A percentile compares a stretch with the other conserved stretches of the same genome.
These are phyloP conservation scores for Holothuria scabra DNA, from an alignment of 53 echinoderm and acorn worm species.

Conservation along the genomic window DNA sequence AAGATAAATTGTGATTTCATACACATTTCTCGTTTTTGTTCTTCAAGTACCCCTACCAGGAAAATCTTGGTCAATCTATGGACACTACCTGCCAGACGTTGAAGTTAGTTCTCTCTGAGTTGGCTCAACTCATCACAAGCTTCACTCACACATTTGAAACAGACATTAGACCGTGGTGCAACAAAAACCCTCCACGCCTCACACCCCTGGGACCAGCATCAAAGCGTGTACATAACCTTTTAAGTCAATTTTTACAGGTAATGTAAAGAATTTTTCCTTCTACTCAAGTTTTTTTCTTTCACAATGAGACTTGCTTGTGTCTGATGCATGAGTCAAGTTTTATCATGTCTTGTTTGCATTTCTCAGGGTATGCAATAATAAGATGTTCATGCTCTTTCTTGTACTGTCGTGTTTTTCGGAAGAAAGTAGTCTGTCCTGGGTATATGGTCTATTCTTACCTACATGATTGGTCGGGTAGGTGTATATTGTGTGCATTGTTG, in stretches of 20 bases:
- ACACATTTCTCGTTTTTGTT: neutral
- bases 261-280: neutral
- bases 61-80: slow-evolving; percentile 48
- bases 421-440: too few species aligned
- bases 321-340: too few species aligned
- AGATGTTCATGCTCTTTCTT: too few species aligned
- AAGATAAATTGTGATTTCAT: neutral
- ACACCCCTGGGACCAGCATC: slow-evolving; percentile 87
- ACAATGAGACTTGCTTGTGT: too few species aligned
- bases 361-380: too few species aligned
- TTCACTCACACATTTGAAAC: slow-evolving; percentile 94
- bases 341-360: too few species aligned
- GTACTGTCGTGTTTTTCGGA: too few species aligned
- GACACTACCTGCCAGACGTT: slow-evolving; percentile 82
- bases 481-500: too few species aligned
- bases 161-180: slow-evolving; percentile 95
- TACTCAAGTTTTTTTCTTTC: too few species aligned
- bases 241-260: slow-evolving; percentile 80
- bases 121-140: slow-evolving; percentile 90
- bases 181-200: slow-evolving; percentile 83
- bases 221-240: slow-evolving; percentile 77
- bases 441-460: too few species aligned
- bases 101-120: slow-evolving; percentile 89
- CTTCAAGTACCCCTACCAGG: slow-evolving; percentile 71
- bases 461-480: too few species aligned